Evolutionary conservation across 2,113 vertebrate genomes (phyloP).

Genomic region (Phalacrocorax pelagicus): DNA sequence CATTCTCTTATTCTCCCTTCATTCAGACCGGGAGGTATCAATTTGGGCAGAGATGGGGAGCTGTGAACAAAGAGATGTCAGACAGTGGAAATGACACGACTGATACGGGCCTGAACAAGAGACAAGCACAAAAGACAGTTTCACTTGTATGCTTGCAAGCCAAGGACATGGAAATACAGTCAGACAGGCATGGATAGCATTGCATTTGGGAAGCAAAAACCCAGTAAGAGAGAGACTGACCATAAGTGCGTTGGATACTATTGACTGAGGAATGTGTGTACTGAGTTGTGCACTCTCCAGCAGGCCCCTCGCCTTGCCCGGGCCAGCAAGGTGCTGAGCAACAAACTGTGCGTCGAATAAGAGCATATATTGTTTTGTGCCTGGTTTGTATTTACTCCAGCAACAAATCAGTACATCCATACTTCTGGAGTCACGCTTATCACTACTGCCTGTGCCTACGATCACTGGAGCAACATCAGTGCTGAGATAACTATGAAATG

Average conservation of each 20-base stretch:
- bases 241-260: fast-evolving
- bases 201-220: background rate
- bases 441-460: background rate
- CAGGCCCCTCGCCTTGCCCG: background rate
- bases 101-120: background rate
- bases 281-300: background rate
- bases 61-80: background rate
- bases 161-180: background rate
- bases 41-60: background rate
- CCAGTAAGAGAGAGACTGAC: background rate
- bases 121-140: background rate
- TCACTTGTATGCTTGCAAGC: background rate
- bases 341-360: fast-evolving
- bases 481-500: background rate
- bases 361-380: background rate
- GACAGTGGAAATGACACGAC: background rate
- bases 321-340: background rate
- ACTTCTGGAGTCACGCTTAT: background rate
- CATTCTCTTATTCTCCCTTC: background rate
- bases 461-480: background rate
- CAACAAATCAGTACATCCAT: background rate
- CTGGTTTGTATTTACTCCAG: background rate
- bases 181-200: background rate
- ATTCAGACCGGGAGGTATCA: background rate
- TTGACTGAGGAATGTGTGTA: background rate